Base-by-base conservation (phyloP, 2,888 invertebrate genomes). In the Drosophila antonietae region DNA sequence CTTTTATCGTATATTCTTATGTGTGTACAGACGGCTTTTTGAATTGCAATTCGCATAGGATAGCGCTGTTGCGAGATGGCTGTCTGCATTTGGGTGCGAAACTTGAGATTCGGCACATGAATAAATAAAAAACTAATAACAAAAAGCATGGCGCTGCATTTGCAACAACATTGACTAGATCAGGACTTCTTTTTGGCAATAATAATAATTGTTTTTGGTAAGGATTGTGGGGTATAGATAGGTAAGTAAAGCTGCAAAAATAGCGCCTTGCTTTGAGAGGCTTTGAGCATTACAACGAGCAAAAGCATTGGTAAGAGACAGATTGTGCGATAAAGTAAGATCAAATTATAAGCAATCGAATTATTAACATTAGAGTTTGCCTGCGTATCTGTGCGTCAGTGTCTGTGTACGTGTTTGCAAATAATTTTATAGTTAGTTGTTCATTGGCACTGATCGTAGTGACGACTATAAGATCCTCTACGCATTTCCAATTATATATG, bases 91-190 rank as follows among this genome's bases (percentile, higher is more conserved):
- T 61, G 53, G 68, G 73, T 81, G 86, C 81, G 73, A 84, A 83
- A 73, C 69, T 76, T 83, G 85, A 84, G 83, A 83, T 86, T 86
- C 83, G 69, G 68, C 84, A 83, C 83, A 68, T 78, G 55, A 55
- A 68, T 86, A 76, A 84, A 86, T 84, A 84, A 84, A 84, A 82
- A 84, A 84, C 84, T 84, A 84, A 84, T 84, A 84, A 84, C 84
- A 84, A 84, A 83, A 80, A 82, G 77, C 80, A 75, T 80, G 75
- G 71, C 81, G 85, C 76, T 71, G 70, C 74, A 72, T 59, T 74
- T 79, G 79, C 81, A 67, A 77, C 76, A 78, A 71, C 80, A 70
- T 70, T 83, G 83, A 83, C 83, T 83, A 83, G 83, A 83, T 83
- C 70, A 63, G 77, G 74, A 18, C 55, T 66, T 64, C 31, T 60